Evolutionary conservation across 2,113 vertebrate genomes (phyloP).

Genomic region (Corythornis vintsioides): DNA sequence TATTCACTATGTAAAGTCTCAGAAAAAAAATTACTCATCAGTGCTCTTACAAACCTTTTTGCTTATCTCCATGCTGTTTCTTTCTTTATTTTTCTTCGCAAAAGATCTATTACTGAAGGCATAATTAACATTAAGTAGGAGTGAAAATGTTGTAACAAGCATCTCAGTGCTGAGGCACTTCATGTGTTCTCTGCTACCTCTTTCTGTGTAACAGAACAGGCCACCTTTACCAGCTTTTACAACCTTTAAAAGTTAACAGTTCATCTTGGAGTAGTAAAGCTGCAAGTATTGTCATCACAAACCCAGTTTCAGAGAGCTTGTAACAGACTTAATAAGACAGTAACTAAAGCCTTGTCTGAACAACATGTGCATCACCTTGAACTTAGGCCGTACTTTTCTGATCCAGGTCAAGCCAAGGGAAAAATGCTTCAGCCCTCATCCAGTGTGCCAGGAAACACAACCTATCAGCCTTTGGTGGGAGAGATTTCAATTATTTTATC

Average conservation of each 20-base stretch:
- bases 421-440: not conserved
- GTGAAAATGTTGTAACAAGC: not conserved
- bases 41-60: not conserved
- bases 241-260: not conserved
- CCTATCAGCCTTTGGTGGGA: constrained; percentile 81
- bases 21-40: not conserved
- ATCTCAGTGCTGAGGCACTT: not conserved
- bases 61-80: not conserved
- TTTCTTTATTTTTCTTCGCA: not conserved
- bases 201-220: not conserved
- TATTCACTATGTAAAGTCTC: not conserved
- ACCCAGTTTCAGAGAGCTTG: not conserved
- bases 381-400: not conserved
- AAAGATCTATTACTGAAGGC: not conserved
- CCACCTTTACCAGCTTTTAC: not conserved
- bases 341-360: not conserved
- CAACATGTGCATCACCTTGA: not conserved
- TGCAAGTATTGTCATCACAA: not conserved
- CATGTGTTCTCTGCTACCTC: not conserved
- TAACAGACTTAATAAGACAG: not conserved
- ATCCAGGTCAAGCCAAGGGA: rapidly evolving
- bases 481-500: constrained; percentile 76
- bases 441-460: constrained; percentile 80
- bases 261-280: not conserved
- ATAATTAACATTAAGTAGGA: not conserved